Conservation (phyloP, 1,140 invertebrate species). For the Dendrolimus punctatus region DNA sequence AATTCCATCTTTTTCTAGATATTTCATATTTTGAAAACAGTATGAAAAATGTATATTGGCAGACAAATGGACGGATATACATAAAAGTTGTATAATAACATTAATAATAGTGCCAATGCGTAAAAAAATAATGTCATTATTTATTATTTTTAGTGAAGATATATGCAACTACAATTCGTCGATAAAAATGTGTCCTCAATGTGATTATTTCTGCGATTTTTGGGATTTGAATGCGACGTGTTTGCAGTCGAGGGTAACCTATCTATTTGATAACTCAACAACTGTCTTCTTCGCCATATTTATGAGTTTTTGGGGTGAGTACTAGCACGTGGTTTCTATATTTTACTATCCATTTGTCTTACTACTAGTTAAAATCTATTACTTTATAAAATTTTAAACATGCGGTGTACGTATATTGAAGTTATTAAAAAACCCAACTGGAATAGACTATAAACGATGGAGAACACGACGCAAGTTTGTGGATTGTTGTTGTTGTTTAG, state of each 20-base stretch:
- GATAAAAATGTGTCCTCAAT: constrained; percentile 87
- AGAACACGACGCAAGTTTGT: too few relatives aligned
- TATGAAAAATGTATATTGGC: background rate
- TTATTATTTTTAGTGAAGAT: constrained; percentile 78
- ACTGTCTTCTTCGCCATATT: constrained; percentile 96
- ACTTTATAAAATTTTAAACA: too few relatives aligned
- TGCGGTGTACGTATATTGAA: too few relatives aligned
- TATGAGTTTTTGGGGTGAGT: constrained; percentile 96
- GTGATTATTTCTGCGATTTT: constrained; percentile 89
- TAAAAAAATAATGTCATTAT: background rate
- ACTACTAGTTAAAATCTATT: too few relatives aligned
- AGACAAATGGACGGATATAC: background rate
- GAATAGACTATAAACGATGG: too few relatives aligned
- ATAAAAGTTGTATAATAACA: too few relatives aligned
- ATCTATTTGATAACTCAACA: constrained; percentile 95
- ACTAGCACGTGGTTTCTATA: constrained; percentile 9
- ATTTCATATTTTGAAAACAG: background rate
- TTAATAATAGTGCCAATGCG: too few relatives aligned
- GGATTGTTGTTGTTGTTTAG: too few relatives aligned
- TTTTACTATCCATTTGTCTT: too few relatives aligned
- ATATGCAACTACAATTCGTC: constrained; percentile 79
- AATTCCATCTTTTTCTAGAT: too few relatives aligned
- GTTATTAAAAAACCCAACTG: too few relatives aligned
- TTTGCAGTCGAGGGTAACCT: constrained; percentile 88
- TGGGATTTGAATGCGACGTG: constrained; percentile 93